Conservation (phyloP, 2,113 vertebrate species). For the Rhegmatorhina hoffmannsi region DNA sequence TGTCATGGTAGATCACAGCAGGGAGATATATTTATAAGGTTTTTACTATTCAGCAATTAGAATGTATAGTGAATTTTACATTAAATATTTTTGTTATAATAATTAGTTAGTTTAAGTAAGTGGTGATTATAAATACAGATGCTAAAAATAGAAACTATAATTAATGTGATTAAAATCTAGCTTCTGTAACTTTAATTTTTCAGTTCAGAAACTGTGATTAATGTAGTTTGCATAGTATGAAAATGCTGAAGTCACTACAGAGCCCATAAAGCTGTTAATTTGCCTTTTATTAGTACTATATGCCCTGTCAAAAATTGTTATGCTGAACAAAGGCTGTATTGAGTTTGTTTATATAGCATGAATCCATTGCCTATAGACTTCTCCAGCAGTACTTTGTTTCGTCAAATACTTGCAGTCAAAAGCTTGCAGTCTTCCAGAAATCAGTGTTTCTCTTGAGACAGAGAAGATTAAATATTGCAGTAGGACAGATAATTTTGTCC, state of each 20-base stretch:
- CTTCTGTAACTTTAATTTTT: conserved; percentile 16
- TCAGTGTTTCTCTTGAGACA: background rate
- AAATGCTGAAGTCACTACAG: background rate
- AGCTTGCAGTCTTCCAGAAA: background rate
- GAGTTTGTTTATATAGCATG: background rate
- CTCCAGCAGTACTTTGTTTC: background rate
- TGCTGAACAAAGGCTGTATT: background rate
- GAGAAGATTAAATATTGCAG: background rate
- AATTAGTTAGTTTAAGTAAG: conserved; percentile 4
- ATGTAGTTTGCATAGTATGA: background rate
- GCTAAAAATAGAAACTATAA: background rate
- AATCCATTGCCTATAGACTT: background rate
- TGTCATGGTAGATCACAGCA: background rate
- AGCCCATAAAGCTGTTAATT: background rate
- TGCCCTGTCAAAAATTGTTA: background rate
- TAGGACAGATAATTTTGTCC: background rate
- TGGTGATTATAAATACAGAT: background rate
- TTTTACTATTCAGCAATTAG: background rate
- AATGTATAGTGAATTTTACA: background rate
- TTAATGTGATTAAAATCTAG: conserved; percentile 8
- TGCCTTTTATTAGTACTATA: background rate
- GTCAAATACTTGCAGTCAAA: background rate
- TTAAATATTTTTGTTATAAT: background rate
- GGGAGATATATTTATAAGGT: background rate
- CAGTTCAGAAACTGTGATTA: background rate